Percentiles rank a stretch among this genome's conserved stretches.
Evolutionary conservation across 2,113 vertebrate genomes (phyloP).

Genomic region (Istiophorus platypterus): DNA sequence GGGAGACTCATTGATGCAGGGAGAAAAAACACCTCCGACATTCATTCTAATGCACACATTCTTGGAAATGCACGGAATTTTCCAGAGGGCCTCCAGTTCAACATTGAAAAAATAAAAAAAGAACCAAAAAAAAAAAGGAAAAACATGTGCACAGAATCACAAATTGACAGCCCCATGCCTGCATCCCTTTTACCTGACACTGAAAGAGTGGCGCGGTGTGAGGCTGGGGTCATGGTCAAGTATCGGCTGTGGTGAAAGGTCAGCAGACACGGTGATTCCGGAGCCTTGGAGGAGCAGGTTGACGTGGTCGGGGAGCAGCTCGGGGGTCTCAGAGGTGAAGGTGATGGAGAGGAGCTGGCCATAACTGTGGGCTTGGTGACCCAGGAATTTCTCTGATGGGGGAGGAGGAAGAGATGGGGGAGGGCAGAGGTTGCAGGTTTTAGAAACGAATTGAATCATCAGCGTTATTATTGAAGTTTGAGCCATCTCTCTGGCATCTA

Average conservation of each 20-base stretch:
- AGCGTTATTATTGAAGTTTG: conserved; percentile 23
- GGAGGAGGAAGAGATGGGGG: background rate
- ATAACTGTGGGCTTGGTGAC: conserved; percentile 88
- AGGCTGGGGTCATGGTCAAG: conserved; percentile 13
- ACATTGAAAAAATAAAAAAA: background rate
- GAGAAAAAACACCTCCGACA: conserved; percentile 23
- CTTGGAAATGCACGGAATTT: conserved; percentile 32
- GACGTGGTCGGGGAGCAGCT: conserved; percentile 68
- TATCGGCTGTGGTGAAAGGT: conserved; percentile 36
- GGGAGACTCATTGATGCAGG: conserved; percentile 22
- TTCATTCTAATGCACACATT: conserved; percentile 21
- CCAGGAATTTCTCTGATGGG: conserved; percentile 89
- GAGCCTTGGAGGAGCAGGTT: conserved; percentile 87
- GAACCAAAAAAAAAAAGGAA: background rate
- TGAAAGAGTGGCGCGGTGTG: conserved; percentile 67
- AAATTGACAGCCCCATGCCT: conserved; percentile 17
- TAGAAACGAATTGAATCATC: conserved; percentile 28
- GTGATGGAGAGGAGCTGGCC: conserved; percentile 87
- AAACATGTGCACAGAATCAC: conserved; percentile 5
- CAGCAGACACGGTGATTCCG: conserved; percentile 78
- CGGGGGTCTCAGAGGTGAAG: conserved; percentile 75
- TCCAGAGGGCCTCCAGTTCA: conserved; percentile 22
- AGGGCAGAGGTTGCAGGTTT: conserved; percentile 32
- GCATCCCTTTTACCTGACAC: conserved; percentile 76
- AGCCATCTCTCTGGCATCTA: background rate